Conservation (phyloP, 35 echinoderm and acorn worm species). For the Apostichopus californicus region DNA sequence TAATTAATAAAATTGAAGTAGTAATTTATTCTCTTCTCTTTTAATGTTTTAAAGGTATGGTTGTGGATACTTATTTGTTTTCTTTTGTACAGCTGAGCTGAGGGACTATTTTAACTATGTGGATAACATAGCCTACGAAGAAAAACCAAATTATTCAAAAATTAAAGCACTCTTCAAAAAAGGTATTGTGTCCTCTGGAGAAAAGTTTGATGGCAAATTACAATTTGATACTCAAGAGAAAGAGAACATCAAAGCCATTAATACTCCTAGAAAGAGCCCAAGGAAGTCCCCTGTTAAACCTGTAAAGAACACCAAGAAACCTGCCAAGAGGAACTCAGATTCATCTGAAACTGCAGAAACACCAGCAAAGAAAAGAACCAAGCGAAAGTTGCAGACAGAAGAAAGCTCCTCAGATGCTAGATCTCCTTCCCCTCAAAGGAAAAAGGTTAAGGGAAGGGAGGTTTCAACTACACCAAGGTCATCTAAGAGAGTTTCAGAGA, state of each 20-base stretch:
- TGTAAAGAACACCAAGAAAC: neutral
- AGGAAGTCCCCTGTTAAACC: slow-evolving; percentile 29
- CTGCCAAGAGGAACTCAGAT: neutral
- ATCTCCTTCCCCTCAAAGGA: neutral
- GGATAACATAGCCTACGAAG: slow-evolving; percentile 65
- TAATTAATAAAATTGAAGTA: too few relatives aligned
- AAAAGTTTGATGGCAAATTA: slow-evolving; percentile 73
- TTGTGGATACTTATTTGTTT: neutral
- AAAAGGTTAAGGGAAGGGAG: neutral
- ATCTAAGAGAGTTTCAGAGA: too few relatives aligned
- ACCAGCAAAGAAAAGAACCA: slow-evolving; percentile 5
- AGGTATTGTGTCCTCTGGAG: slow-evolving; percentile 59
- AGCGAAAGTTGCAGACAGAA: neutral
- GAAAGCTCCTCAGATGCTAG: neutral
- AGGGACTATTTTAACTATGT: slow-evolving; percentile 80
- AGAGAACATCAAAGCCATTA: neutral
- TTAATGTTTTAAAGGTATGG: too few relatives aligned
- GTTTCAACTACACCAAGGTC: too few relatives aligned
- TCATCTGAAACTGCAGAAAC: neutral
- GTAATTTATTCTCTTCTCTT: too few relatives aligned
- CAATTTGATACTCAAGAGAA: slow-evolving; percentile 36
- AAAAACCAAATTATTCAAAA: slow-evolving; percentile 76
- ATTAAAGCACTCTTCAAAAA: slow-evolving; percentile 64
- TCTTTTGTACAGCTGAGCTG: slow-evolving; percentile 69
- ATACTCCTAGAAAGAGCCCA: neutral